Conservation (phyloP, 2,888 invertebrate species). For the Eilema depressum region DNA sequence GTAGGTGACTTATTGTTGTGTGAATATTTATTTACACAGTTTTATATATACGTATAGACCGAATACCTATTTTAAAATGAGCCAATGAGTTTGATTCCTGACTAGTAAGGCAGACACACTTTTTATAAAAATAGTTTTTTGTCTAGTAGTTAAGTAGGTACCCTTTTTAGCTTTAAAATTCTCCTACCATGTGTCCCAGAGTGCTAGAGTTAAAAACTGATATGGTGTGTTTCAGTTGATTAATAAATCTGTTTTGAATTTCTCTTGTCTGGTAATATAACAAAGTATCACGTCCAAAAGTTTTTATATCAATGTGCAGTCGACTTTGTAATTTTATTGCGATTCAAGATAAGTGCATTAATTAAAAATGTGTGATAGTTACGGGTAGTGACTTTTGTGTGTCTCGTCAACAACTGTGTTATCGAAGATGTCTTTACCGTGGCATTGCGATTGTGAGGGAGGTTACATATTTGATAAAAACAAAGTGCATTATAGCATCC, state of each 20-base stretch:
- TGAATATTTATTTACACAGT: background rate
- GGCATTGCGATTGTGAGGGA: background rate
- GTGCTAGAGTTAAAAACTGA: background rate
- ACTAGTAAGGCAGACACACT: no score
- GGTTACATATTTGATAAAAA: background rate
- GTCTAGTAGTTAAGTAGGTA: background rate
- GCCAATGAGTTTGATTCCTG: no score
- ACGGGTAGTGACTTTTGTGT: background rate
- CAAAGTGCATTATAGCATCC: background rate
- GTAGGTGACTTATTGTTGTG: background rate
- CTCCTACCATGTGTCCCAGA: background rate
- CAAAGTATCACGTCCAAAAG: background rate
- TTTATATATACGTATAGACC: background rate
- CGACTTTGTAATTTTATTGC: slow-evolving; percentile 9
- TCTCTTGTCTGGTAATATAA: no score
- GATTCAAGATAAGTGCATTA: background rate
- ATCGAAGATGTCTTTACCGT: background rate
- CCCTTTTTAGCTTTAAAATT: background rate
- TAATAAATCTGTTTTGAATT: background rate
- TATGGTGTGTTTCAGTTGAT: background rate
- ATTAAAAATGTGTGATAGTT: background rate
- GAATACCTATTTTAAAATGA: no score
- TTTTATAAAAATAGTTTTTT: no score
- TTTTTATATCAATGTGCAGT: background rate
- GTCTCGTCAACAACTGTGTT: background rate